phyloP scores from a whole-genome alignment of 2,888 invertebrate genomes.

The Microdon myrmicae region DNA sequence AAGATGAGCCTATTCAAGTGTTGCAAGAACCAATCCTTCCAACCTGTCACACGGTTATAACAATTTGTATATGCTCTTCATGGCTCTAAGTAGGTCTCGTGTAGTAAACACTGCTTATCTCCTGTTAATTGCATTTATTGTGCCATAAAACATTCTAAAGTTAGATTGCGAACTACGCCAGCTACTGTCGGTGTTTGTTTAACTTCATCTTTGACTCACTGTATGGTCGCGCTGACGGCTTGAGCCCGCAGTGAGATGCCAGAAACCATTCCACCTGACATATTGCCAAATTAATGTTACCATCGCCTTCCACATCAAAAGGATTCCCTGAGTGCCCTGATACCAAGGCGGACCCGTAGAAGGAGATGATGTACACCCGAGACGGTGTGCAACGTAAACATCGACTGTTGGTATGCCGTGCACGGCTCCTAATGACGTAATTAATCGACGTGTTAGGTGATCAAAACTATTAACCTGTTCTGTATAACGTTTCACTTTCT shows the following conservation, averaged over 20 bases:
- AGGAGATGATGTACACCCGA: too few relatives aligned
- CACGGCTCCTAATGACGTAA: constrained; percentile 16
- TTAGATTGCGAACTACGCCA: neutral
- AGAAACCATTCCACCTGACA: constrained; percentile 35
- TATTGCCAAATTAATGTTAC: constrained; percentile 51
- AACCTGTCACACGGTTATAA: constrained; percentile 12
- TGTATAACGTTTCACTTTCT: constrained; percentile 18
- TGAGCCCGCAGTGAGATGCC: constrained; percentile 19
- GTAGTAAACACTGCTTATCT: constrained; percentile 23
- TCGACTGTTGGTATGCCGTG: too few relatives aligned
- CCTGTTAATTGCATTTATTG: constrained; percentile 42
- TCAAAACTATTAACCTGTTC: constrained; percentile 46
- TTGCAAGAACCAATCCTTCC: too few relatives aligned
- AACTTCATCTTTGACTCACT: constrained; percentile 34
- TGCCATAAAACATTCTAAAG: constrained; percentile 29
- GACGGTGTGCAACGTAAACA: too few relatives aligned
- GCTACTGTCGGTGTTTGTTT: constrained; percentile 21
- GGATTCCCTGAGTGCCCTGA: constrained; percentile 19
- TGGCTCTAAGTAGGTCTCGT: neutral
- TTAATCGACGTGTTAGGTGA: constrained; percentile 46
- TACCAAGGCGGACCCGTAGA: too few relatives aligned
- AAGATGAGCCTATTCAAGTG: too few relatives aligned
- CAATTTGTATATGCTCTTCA: constrained; percentile 5
- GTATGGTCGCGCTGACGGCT: constrained; percentile 28
- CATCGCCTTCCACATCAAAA: constrained; percentile 47